Evolutionary conservation across 2,888 invertebrate species (phyloP), one percentile per base, ranked within the genome.

Genomic region (Mantis religiosa): DNA sequence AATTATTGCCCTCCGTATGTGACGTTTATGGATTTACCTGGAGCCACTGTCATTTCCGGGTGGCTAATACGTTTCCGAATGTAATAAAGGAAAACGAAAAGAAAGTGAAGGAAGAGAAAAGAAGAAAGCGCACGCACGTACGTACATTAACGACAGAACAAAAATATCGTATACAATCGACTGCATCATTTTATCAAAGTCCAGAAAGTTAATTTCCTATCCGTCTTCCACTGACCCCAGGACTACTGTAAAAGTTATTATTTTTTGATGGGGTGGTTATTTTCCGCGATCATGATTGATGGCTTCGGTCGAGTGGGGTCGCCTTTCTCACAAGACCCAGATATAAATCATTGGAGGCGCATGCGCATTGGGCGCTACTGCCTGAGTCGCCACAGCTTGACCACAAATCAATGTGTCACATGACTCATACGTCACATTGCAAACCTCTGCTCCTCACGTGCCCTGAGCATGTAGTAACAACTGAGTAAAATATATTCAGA

Each of bases 141-240:
- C 34, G 54, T 28, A 14, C 41, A 28, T 28, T 47, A 54, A 14
- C 41, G 54, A 85, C 28, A 27, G 84, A 82, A 87, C 85, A 82
- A 54, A 71, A 88, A 85, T 82, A 85, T 27, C 54, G 85, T 82
- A 71, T 71, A 87, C 87, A 82, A n/a, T 34, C 30, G 82, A 89
- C 85, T 54, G 86, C 88, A 83, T 85, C 90, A 87, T 89, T 90
- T 89, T 90, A 88, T 88, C 90, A 89, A 90, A 90, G 88, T 90
- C 89, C 82, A 71, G 89, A 89, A 89, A 90, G 89, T 90, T 89
- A 89, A 90, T 90, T 89, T 90, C 90, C 87, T 87, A 84, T 71
- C 81, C 89, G 87, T 89, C 89, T 89, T 87, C 71, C 14, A 30
- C 81, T 81, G 86, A 86, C 71, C 86, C 28, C 54, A 71, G 28